phyloP scores from a whole-genome alignment of 2,888 invertebrate genomes.

The Hemistola chrysoprasaria region DNA sequence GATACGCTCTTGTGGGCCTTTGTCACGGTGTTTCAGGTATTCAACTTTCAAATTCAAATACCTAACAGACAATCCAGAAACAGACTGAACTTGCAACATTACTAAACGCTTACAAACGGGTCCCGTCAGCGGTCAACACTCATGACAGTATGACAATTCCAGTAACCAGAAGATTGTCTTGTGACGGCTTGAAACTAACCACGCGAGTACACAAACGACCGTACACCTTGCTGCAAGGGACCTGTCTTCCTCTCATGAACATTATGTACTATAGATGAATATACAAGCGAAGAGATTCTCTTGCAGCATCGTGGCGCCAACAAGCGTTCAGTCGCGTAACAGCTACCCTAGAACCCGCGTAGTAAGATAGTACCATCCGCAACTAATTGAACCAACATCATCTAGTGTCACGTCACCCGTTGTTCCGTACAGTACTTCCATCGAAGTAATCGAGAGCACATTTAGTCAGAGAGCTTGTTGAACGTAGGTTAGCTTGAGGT shows the following conservation, averaged over 20 bases:
- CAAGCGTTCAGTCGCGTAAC: slow-evolving; percentile 76
- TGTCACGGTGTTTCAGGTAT: slow-evolving; percentile 99
- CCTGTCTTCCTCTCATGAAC: slow-evolving; percentile 11
- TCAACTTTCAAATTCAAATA: slow-evolving; percentile 78
- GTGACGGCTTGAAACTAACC: slow-evolving; percentile 78
- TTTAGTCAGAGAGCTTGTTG: slow-evolving; percentile 77
- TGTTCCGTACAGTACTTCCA: slow-evolving; percentile 70
- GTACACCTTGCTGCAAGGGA: slow-evolving; percentile 73
- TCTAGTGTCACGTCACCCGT: slow-evolving; percentile 74
- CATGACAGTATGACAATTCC: slow-evolving; percentile 71
- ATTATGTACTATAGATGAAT: slow-evolving; percentile 9
- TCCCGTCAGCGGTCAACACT: slow-evolving; percentile 75
- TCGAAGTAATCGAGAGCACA: slow-evolving; percentile 72
- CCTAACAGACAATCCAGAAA: slow-evolving; percentile 80
- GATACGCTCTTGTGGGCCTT: slow-evolving; percentile 99
- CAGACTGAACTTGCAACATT: slow-evolving; percentile 81
- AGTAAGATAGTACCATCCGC: slow-evolving; percentile 73
- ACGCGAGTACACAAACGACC: slow-evolving; percentile 77
- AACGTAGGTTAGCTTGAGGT: slow-evolving; percentile 76
- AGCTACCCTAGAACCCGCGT: slow-evolving; percentile 77
- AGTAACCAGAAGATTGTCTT: slow-evolving; percentile 67
- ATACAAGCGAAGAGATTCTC: slow-evolving; percentile 33
- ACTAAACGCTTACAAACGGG: slow-evolving; percentile 78
- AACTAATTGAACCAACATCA: slow-evolving; percentile 72
- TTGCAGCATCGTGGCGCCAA: slow-evolving; percentile 75